phyloP scores from a whole-genome alignment of 2,797 vertebrate species.

The Passerculus sandwichensis region DNA sequence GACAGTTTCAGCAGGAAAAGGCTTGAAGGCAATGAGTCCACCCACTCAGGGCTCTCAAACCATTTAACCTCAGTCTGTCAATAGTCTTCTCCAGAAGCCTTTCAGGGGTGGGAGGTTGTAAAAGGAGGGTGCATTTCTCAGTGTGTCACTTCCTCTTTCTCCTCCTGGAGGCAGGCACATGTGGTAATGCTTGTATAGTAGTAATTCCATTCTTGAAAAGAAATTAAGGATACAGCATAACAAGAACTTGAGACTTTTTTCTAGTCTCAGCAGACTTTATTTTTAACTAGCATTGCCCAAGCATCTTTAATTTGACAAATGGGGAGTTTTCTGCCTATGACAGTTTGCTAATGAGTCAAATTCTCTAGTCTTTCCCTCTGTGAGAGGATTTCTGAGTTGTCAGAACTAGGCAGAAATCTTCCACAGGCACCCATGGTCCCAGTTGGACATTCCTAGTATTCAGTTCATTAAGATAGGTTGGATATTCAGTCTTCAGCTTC shows the following conservation, averaged over 20 bases:
- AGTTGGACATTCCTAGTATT: background rate
- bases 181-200: background rate
- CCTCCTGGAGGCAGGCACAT: background rate
- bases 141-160: background rate
- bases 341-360: background rate
- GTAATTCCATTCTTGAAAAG: background rate
- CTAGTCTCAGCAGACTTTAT: background rate
- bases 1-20: background rate
- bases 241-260: background rate
- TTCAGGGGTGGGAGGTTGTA: background rate
- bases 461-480: background rate
- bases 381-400: background rate
- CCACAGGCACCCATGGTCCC: background rate
- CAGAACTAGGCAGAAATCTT: background rate
- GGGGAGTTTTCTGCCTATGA: background rate
- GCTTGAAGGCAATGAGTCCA: background rate
- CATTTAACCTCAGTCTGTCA: background rate
- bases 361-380: background rate
- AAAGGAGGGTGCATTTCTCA: background rate
- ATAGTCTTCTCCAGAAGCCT: background rate
- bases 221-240: background rate
- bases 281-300: background rate
- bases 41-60: background rate
- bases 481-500: background rate
- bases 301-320: background rate